Evolutionary conservation across 1,140 invertebrate genomes (phyloP).

Genomic region (Sycophaga agraensis): DNA sequence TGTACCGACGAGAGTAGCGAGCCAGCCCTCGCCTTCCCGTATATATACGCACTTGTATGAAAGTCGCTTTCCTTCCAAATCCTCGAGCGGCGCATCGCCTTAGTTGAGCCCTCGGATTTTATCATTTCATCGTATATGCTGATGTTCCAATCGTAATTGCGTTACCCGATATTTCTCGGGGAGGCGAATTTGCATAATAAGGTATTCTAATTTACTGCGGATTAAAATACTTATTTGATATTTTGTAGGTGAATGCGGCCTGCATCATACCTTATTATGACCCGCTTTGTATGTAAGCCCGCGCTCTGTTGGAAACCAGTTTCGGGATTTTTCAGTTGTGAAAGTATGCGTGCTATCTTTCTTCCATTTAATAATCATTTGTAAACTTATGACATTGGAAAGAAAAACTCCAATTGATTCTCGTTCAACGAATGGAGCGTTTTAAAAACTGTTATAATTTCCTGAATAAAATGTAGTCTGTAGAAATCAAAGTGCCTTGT

Average conservation of each 20-base stretch:
- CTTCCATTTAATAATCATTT: too few relatives aligned
- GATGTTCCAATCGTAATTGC: conserved; percentile 14
- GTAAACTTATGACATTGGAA: too few relatives aligned
- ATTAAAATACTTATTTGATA: conserved; percentile 22
- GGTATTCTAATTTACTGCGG: conserved; percentile 8
- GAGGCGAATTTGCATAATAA: neutral
- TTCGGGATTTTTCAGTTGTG: too few relatives aligned
- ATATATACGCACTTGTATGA: neutral
- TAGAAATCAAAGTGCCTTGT: too few relatives aligned
- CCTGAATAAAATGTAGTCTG: too few relatives aligned
- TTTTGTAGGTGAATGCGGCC: neutral
- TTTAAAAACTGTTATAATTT: too few relatives aligned
- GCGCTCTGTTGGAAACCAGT: too few relatives aligned
- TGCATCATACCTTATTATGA: neutral
- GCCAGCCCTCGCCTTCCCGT: conserved; percentile 29
- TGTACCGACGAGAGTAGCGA: conserved; percentile 49
- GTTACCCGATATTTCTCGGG: neutral
- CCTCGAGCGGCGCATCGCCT: neutral
- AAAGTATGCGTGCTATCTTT: too few relatives aligned
- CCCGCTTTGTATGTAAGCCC: neutral
- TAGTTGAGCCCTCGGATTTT: conserved; percentile 9
- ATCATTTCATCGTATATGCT: conserved; percentile 1
- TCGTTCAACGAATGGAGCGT: too few relatives aligned
- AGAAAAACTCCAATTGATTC: too few relatives aligned
- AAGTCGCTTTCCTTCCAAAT: conserved; percentile 1